Evolutionary conservation across 2,888 invertebrate genomes (phyloP).

Genomic region (Aricia artaxerxes): DNA sequence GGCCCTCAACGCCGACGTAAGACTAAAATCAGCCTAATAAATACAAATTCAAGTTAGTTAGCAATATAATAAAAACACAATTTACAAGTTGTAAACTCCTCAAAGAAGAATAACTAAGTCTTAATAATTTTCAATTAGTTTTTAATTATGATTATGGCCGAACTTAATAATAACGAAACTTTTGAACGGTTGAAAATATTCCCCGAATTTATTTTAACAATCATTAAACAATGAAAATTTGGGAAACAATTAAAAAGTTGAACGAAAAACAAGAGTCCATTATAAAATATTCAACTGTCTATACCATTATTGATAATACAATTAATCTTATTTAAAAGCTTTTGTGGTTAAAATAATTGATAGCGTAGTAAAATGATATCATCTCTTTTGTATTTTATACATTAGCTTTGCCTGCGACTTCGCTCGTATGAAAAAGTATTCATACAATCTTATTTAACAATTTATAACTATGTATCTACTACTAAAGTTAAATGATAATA

Average conservation of each 20-base stretch:
- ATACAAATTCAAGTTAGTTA: neutral
- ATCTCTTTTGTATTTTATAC: too few relatives aligned
- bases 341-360: neutral
- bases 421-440: too few relatives aligned
- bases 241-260: slow-evolving; percentile 13
- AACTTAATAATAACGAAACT: slow-evolving; percentile 17
- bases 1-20: neutral
- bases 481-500: too few relatives aligned
- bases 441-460: too few relatives aligned
- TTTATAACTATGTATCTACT: too few relatives aligned
- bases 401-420: too few relatives aligned
- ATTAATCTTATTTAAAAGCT: neutral
- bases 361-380: neutral
- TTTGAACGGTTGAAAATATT: neutral
- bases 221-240: slow-evolving; percentile 1
- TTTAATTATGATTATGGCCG: neutral
- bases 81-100: neutral
- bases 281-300: neutral
- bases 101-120: slow-evolving; percentile 1
- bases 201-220: slow-evolving; percentile 9
- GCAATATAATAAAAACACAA: slow-evolving; percentile 7
- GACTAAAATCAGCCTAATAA: neutral
- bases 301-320: neutral
- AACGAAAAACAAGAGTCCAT: neutral
- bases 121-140: slow-evolving; percentile 18